Percentiles rank a stretch among this genome's conserved stretches.
Conservation (phyloP, 2,113 vertebrate genomes). For the Gulo gulo region DNA sequence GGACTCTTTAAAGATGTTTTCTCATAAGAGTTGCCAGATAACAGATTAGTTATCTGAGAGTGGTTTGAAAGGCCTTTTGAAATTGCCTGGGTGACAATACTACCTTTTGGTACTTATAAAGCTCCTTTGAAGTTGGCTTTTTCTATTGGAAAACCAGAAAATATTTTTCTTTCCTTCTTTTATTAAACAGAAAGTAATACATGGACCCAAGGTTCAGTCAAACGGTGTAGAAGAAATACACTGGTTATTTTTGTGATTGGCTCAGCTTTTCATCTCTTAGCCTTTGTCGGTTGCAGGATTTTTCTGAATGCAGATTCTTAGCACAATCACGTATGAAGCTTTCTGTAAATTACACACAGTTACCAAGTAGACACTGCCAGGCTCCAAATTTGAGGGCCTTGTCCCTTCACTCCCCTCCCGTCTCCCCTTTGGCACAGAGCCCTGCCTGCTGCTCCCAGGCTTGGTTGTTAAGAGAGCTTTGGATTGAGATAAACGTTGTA, state of each 20-base stretch:
- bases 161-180: conserved; percentile 27
- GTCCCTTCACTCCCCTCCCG: neutral
- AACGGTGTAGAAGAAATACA: neutral
- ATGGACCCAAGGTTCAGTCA: neutral
- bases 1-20: conserved; percentile 51
- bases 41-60: conserved; percentile 38
- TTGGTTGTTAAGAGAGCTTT: neutral
- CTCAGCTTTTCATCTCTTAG: neutral
- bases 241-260: conserved; percentile 14
- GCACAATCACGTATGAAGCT: neutral
- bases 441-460: neutral
- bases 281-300: neutral
- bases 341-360: neutral
- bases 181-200: conserved; percentile 7
- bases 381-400: neutral
- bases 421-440: neutral
- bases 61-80: conserved; percentile 46
- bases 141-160: conserved; percentile 19
- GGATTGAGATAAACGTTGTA: conserved; percentile 16
- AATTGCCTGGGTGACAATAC: neutral
- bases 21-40: conserved; percentile 29
- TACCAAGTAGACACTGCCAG: neutral
- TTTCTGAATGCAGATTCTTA: conserved; percentile 21
- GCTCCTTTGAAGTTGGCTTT: conserved; percentile 23
- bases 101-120: neutral